Base-by-base conservation (phyloP, 2,888 invertebrate species). In the Galeruca laticollis region DNA sequence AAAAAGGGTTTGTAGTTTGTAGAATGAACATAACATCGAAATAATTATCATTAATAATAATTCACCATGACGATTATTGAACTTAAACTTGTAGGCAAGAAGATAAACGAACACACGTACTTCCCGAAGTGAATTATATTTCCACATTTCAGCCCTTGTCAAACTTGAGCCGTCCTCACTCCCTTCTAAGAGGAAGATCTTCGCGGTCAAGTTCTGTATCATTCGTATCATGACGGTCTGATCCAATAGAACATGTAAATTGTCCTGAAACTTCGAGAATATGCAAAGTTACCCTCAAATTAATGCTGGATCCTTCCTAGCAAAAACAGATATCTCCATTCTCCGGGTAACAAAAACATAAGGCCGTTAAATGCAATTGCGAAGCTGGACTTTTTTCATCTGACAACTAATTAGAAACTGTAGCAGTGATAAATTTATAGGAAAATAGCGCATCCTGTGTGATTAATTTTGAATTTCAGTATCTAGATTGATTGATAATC, bases 211-310 rank as follows among this genome's bases (percentile, higher is more conserved):
- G 56, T 64, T 43, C 47, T 21, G 20, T 43, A 57, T 63, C 63
- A 40, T 33, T 54, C 35, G 20, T 37, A 43, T 47, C 52, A n/a
- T 52, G 51, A 13, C 51, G 43, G 64, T 10, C 64, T 31, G 26
- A 56, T 57, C 57, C 57, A 64, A 64, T 64, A 57, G 56, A 47
- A 60, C 60, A 68, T 68, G 64, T 65, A 71, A 71, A 71, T 71
- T 68, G 61, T 71, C 56, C 61, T 65, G 62, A 71, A 68, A 65
- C 65, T 60, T 21, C 26, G 71, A 62, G 68, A 71, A 65, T 71
- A 71, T 68, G 71, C 68, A 65, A 68, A 71, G 60, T 71, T 64
- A 40, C 21, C 56, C 37, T 13, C 40, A 64, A 64, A 64, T 64
- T 64, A 56, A 64, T 64, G 64, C 47, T 31, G 15, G 9, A 47